Evolutionary conservation across 2,113 vertebrate genomes (phyloP), one percentile per base, ranked within the genome.

Genomic region (Nothobranchius kuhntae): DNA sequence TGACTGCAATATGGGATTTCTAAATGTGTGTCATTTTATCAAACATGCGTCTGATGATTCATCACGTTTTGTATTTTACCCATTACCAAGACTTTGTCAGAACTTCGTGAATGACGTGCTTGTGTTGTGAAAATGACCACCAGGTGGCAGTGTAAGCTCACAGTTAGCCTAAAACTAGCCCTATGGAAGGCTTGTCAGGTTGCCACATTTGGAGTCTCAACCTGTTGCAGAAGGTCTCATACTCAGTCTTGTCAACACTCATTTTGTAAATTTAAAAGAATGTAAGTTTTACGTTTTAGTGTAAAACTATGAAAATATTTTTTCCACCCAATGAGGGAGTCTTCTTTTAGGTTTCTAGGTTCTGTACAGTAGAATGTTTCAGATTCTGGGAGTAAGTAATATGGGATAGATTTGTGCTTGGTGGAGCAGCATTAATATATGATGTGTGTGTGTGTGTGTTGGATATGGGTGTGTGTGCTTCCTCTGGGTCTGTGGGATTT

Each of bases 401-500:
- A 81, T 84, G 73, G 75, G 65, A 87, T 85, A 76, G 78, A 78
- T 79, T 66, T 84, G 79, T 78, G 75, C 77, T 90, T 81, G 88
- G 86, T 86, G 84, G 86, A 89, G 86, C 80, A 86, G 83, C 75
- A 78, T 83, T 88, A 85, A 83, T 88, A 84, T 90, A 89, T 90
- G 81, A 88, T 87, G 84, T 90, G 85, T 86, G 84, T 86, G 80
- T n/a, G n/a, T n/a, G 21, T 91, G 84, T 84, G 85, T 88, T 84
- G 83, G 82, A 87, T 86, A 87, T 90, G 91, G 90, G 92, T 88
- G 92, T 92, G 91, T 91, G 83, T 90, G 89, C 89, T 93, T 93
- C 92, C 91, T 93, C 87, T 92, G 91, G 90, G 91, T 92, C 87
- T 91, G 89, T 92, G 91, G 92, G 92, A 93, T 92, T 92, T 90